Conservation (phyloP, 2,797 vertebrate species). For the Acrossocheilus wenchowensis region DNA sequence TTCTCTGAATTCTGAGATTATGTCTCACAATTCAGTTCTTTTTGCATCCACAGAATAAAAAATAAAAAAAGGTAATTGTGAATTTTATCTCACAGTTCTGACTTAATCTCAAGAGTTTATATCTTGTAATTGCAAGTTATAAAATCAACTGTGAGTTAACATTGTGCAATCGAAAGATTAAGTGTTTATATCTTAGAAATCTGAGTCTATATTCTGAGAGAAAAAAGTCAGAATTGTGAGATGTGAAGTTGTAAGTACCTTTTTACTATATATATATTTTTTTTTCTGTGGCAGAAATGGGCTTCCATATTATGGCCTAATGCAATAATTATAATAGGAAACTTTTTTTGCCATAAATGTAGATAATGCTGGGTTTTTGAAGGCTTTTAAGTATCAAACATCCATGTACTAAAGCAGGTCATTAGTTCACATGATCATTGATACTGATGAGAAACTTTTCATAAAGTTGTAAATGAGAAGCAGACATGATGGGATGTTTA, state of each 20-base stretch:
- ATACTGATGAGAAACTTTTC: slow-evolving; percentile 7
- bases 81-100: too few relatives aligned
- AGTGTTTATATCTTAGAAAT: too few relatives aligned
- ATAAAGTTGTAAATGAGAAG: slow-evolving; percentile 11
- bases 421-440: slow-evolving; percentile 7
- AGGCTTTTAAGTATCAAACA: neutral
- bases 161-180: too few relatives aligned
- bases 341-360: neutral
- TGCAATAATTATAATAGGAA: neutral
- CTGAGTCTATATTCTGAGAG: too few relatives aligned
- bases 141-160: too few relatives aligned
- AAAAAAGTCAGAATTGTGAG: neutral
- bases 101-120: too few relatives aligned
- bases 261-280: neutral
- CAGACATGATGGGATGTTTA: slow-evolving; percentile 21
- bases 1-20: neutral
- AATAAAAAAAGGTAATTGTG: too few relatives aligned
- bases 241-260: neutral
- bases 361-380: neutral
- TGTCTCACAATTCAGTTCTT: neutral
- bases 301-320: neutral
- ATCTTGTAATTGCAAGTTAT: too few relatives aligned
- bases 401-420: neutral
- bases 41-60: neutral
- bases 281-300: neutral